Evolutionary conservation across 2,113 vertebrate genomes (phyloP).

Genomic region (Ictidomys tridecemlineatus): DNA sequence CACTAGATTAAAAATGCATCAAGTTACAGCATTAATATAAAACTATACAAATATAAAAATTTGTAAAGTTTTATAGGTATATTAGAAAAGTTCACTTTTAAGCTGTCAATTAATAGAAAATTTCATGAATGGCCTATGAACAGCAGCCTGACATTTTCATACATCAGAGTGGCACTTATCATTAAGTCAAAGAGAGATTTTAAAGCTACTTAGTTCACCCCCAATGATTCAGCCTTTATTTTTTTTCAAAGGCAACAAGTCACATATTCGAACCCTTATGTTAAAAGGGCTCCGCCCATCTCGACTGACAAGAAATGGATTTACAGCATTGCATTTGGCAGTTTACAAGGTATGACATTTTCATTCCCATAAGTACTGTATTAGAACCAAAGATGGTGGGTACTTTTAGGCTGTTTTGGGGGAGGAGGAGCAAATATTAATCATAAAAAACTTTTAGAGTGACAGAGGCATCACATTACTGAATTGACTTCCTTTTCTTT

Average conservation of each 20-base stretch:
- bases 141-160: not conserved
- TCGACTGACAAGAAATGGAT: constrained; percentile 94
- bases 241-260: constrained; percentile 91
- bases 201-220: not conserved
- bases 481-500: not conserved
- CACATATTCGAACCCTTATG: constrained; percentile 93
- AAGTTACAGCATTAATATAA: not conserved
- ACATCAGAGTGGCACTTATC: not conserved
- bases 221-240: not conserved
- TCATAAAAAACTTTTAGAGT: not conserved
- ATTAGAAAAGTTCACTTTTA: not conserved
- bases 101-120: not conserved
- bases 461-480: not conserved
- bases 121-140: not conserved
- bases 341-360: constrained; percentile 92
- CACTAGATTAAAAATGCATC: not conserved
- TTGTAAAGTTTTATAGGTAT: not conserved
- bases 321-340: constrained; percentile 96
- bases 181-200: not conserved
- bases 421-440: not conserved
- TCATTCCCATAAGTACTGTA: not conserved
- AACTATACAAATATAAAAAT: not conserved
- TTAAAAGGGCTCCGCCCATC: constrained; percentile 96
- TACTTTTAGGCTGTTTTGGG: not conserved
- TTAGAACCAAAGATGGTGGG: not conserved